Base-by-base conservation (phyloP, 2,113 vertebrate genomes). In the Channa argus region DNA sequence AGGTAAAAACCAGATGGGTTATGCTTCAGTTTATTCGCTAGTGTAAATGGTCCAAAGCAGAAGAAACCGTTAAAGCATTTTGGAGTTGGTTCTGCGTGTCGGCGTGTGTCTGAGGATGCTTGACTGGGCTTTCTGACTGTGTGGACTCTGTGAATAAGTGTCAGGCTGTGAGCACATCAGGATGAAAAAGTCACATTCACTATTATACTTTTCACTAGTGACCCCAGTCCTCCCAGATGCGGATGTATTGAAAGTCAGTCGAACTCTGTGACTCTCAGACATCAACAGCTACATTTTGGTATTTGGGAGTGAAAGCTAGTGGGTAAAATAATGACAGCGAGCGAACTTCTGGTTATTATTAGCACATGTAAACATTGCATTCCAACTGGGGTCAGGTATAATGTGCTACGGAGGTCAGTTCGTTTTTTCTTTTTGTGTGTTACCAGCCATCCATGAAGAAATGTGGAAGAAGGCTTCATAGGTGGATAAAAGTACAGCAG, bases 1-100 rank as follows among this genome's bases (percentile, higher is more conserved):
- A 71, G 41, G 64, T 36, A 64, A 9, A 24, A 13, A 49, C 60
- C 56, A 63, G 41, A 11, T 47, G 71, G 24, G 58, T 62, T 71
- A 38, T 10, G 41, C 15, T 73, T 69, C 45, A 37, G 50, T 58
- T 73, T 53, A 7, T 74, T 56, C 15, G 0, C 34, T 59, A 10
- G 2, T 24, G 24, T 39, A 43, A 73, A 76, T 43, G 67, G 15
- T 56, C 15, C 36, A 9, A 8, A 68, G 52, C 10, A 11, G 0
- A 14, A 52, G 15, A 62, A 85, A 72, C 15, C 24, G 39, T 41
- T 37, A 15, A 38, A 33, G 37, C 14, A 24, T 24, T 24, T 24
- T 24, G 24, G 24, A 24, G 24, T 24, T 24, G 24, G 24, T 24
- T 24, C 24, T 24, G 24, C 24, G 1, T 24, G 24, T 24, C 24